These are phyloP conservation scores for Philotrypesis tridentata DNA, from an alignment of 1,140 invertebrate genomes.

Conservation along the genomic window DNA sequence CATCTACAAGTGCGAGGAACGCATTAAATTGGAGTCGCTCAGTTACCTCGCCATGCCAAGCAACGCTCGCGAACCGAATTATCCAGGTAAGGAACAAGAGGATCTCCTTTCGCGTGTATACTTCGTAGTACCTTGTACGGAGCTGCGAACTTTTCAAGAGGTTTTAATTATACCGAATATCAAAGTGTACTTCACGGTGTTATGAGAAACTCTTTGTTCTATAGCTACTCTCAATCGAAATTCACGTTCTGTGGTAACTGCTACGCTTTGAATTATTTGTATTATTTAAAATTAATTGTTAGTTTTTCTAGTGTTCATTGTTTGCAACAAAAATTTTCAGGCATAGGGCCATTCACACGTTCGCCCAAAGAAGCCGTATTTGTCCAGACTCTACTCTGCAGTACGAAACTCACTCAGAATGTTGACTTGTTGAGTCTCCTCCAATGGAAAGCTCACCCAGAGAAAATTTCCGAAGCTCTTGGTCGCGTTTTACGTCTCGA, in stretches of 20 bases:
- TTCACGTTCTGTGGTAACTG: too few species aligned
- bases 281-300: too few species aligned
- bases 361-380: conserved; percentile 90
- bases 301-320: too few species aligned
- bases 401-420: conserved; percentile 96
- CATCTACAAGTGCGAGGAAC: conserved; percentile 94
- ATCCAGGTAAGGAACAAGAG: conserved; percentile 53
- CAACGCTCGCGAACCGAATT: conserved; percentile 77
- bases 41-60: conserved; percentile 85
- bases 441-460: conserved; percentile 92
- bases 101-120: background rate
- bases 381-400: conserved; percentile 89
- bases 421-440: conserved; percentile 90
- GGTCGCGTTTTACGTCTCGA: conserved; percentile 86
- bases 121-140: background rate
- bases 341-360: conserved; percentile 80
- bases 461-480: conserved; percentile 89
- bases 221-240: background rate
- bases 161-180: background rate
- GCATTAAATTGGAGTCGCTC: conserved; percentile 81
- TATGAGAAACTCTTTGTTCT: background rate
- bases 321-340: conserved; percentile 49
- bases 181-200: background rate
- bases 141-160: background rate
- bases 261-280: too few species aligned